Percentiles rank a stretch among this genome's conserved stretches.
phyloP scores from a whole-genome alignment of 2,797 vertebrate genomes.

The Cuculus canorus region DNA sequence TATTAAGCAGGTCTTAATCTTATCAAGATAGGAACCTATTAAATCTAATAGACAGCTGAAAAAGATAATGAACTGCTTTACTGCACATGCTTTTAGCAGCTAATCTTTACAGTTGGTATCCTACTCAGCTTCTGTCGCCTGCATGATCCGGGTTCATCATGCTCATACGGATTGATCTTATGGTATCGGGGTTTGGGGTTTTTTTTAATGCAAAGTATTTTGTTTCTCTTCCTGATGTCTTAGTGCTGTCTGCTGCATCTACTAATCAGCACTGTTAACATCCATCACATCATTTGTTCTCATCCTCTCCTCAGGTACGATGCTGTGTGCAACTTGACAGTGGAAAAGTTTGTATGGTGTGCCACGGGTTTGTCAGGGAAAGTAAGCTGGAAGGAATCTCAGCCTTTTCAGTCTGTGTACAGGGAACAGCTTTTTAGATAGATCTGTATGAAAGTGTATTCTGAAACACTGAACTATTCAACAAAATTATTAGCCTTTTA shows the following conservation, averaged over 20 bases:
- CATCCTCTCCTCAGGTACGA: neutral
- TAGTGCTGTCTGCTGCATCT: neutral
- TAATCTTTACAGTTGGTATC: neutral
- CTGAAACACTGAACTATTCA: neutral
- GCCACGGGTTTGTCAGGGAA: neutral
- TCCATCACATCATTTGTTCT: neutral
- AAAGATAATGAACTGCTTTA: constrained; percentile 30
- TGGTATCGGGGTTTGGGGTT: neutral
- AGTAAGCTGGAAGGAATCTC: neutral
- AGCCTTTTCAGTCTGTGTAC: neutral
- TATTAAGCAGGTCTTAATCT: constrained; percentile 58
- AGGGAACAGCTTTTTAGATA: neutral
- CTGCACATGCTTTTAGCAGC: constrained; percentile 1
- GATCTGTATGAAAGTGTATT: neutral
- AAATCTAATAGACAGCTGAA: neutral
- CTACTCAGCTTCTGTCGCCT: neutral
- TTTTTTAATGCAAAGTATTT: neutral
- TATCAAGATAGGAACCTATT: constrained; percentile 9
- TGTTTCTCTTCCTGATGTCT: neutral
- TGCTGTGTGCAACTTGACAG: neutral
- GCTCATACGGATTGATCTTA: neutral
- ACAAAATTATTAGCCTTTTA: neutral
- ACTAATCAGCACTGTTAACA: neutral
- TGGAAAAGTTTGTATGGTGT: neutral
- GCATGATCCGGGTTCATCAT: neutral